Evolutionary conservation across 2,113 vertebrate genomes (phyloP).

Genomic region (Noctilio leporinus): DNA sequence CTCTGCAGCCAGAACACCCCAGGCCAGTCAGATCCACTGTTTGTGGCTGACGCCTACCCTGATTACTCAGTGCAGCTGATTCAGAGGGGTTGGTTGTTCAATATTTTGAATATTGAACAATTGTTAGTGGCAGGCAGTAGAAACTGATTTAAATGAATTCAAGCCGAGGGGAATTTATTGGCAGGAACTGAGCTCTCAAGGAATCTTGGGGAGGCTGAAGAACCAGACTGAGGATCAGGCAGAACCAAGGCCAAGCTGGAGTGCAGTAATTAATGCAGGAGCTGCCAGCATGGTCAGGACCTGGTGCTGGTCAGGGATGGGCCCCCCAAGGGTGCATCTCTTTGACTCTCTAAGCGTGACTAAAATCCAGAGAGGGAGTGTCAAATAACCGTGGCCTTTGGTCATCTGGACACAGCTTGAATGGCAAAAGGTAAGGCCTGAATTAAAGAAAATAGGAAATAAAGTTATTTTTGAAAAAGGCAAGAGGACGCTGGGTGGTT

Average conservation of each 20-base stretch:
- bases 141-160: background rate
- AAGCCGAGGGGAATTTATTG: background rate
- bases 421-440: background rate
- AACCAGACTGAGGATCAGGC: background rate
- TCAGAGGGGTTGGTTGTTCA: background rate
- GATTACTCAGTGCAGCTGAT: background rate
- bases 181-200: background rate
- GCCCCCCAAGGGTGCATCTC: background rate
- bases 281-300: background rate
- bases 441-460: background rate
- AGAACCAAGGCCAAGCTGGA: background rate
- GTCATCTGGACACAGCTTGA: background rate
- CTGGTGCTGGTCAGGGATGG: background rate
- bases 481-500: background rate
- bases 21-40: background rate
- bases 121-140: background rate
- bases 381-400: background rate
- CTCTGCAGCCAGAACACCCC: background rate
- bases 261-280: accelerated
- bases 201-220: background rate
- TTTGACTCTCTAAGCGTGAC: background rate
- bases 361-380: background rate
- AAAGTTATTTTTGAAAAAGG: background rate
- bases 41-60: background rate
- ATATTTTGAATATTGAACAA: background rate